Percentiles rank a stretch among this genome's conserved stretches.
Conservation (phyloP, 2,797 vertebrate genomes). For the Hirundo rustica region DNA sequence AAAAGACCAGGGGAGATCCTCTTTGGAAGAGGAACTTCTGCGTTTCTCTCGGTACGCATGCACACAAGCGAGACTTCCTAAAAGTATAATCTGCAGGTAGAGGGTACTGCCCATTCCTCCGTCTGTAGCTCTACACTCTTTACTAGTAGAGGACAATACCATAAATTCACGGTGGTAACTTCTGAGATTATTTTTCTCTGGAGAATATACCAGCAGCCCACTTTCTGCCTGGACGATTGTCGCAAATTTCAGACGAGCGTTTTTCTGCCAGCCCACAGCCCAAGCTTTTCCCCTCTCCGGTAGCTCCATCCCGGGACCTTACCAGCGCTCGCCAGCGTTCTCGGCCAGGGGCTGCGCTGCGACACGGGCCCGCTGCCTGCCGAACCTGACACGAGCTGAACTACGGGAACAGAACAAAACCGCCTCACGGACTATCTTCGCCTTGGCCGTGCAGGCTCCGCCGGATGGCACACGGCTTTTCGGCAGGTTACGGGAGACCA, state of each 20-base stretch:
- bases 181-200: not conserved
- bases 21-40: not conserved
- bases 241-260: not conserved
- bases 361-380: not conserved
- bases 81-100: not conserved
- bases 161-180: not conserved
- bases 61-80: not conserved
- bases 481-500: not conserved
- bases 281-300: not conserved
- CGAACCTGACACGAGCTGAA: not conserved
- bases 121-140: not conserved
- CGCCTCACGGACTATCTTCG: not conserved
- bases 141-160: accelerated
- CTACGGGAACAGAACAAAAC: not conserved
- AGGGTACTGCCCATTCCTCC: not conserved
- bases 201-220: not conserved
- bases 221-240: not conserved
- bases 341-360: not conserved
- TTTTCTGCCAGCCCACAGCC: not conserved
- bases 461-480: not conserved
- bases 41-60: not conserved
- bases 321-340: not conserved
- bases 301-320: not conserved
- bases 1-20: not conserved
- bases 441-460: not conserved